Evolutionary conservation across 2,888 invertebrate genomes (phyloP).

Genomic region (Heterodera filipjevi): DNA sequence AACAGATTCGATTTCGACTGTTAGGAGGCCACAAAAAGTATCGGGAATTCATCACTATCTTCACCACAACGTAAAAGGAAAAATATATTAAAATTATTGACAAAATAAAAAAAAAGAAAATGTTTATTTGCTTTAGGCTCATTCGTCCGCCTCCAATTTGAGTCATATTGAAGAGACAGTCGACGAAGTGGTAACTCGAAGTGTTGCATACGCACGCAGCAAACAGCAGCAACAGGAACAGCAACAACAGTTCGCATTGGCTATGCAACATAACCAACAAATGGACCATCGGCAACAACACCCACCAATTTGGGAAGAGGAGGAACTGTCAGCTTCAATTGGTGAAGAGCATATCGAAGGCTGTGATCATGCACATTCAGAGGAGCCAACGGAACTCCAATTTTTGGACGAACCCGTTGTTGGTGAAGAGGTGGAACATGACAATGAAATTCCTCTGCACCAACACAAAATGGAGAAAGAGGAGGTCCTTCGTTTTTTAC

Average conservation of each 20-base stretch:
- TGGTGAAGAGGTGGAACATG: not conserved
- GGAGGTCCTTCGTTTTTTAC: not conserved
- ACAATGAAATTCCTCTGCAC: not conserved
- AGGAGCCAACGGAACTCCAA: not conserved
- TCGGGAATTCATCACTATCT: conserved; percentile 7
- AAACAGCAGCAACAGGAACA: conserved; percentile 22
- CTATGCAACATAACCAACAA: not conserved
- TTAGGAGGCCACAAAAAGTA: conserved; percentile 1
- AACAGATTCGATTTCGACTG: not conserved
- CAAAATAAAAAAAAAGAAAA: not conserved
- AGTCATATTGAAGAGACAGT: conserved; percentile 42
- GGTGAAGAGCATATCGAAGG: not conserved
- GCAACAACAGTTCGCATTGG: conserved; percentile 11
- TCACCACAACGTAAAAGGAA: conserved; percentile 21
- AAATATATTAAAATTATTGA: too few species aligned
- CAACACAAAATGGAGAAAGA: conserved; percentile 7
- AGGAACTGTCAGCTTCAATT: not conserved
- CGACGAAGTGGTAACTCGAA: conserved; percentile 42
- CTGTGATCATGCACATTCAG: not conserved
- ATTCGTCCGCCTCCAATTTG: conserved; percentile 32
- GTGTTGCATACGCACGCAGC: conserved; percentile 33
- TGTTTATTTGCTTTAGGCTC: conserved; percentile 5
- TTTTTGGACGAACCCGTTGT: not conserved
- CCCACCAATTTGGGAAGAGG: conserved; percentile 17
- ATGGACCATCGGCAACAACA: not conserved